Evolutionary conservation across 2,113 vertebrate genomes (phyloP), one percentile per base, ranked within the genome.

Genomic region (Rhabdomys dilectus): DNA sequence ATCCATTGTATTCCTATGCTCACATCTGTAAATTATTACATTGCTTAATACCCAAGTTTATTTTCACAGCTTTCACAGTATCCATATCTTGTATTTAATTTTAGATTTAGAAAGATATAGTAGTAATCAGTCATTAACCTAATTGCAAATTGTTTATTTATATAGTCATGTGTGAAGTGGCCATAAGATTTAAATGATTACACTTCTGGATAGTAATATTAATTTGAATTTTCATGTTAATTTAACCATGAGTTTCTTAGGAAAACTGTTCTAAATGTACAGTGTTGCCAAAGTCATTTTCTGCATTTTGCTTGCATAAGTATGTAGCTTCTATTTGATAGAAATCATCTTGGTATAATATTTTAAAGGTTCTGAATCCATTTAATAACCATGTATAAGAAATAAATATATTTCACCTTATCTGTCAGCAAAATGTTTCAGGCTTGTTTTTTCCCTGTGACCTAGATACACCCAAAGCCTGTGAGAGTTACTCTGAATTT

Each of bases 401-500:
- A 96, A 96, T 94, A 95, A 97, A 60, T 87, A 4, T 95, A 84
- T 94, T 91, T 95, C 45, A 96, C 36, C 48, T 68, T 68, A 92
- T 93, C 94, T 97, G 73, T 93, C 93, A 97, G 78, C 73, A 96
- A 97, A 97, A 94, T 84, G 8, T 89, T 93, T 90, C 78, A 88
- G 21, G 62, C 82, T 76, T 84, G 31, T 39, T 70, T 96, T 80
- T 96, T 93, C 31, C 31, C 26, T 31, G 48, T 97, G 97, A 97
- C 97, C 97, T 97, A 97, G 90, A 96, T 94, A 95, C 8, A 94
- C 95, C 73, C 26, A 95, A 94, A 93, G 53, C 84, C 97, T 94
- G 0, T 89, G 92, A 96, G 92, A 94, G 48, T 95, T 97, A 88
- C 90, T 96, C 60, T 92, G 95, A 97, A 97, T 97, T 97, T 97